These are phyloP conservation scores for Allophyes oxyacanthae DNA, from an alignment of 2,888 invertebrate genomes.

Conservation along the genomic window DNA sequence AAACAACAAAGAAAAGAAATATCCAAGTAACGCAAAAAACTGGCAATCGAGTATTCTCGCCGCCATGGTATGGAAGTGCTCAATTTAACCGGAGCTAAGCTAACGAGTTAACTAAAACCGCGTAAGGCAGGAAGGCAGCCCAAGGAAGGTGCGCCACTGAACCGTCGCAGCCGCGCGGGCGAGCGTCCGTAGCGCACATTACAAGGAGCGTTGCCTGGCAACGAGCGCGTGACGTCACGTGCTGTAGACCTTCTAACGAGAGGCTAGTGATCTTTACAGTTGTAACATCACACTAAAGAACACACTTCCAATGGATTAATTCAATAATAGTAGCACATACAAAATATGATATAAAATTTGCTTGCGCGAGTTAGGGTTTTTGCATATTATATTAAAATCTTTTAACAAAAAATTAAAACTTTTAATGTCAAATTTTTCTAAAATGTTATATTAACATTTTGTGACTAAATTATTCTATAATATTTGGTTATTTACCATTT, in stretches of 20 bases:
- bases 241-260: conserved; percentile 91
- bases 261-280: conserved; percentile 91
- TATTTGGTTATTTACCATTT: not conserved
- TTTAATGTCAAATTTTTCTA: too few relatives aligned
- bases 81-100: conserved; percentile 92
- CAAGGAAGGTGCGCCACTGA: conserved; percentile 87
- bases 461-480: not conserved
- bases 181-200: conserved; percentile 89
- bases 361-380: conserved; percentile 72
- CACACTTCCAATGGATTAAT: conserved; percentile 83
- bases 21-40: conserved; percentile 77
- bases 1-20: not conserved
- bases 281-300: conserved; percentile 92
- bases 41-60: conserved; percentile 88
- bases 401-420: too few relatives aligned
- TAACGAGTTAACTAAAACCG: conserved; percentile 89
- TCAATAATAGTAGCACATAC: conserved; percentile 60
- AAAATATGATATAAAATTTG: conserved; percentile 57
- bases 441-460: too few relatives aligned
- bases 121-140: conserved; percentile 87
- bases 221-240: conserved; percentile 91
- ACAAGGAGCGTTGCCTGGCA: conserved; percentile 86
- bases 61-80: conserved; percentile 91
- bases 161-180: conserved; percentile 91
- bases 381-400: conserved; percentile 13